phyloP scores from a whole-genome alignment of 2,888 invertebrate genomes.

The Tupiocoris notatus region DNA sequence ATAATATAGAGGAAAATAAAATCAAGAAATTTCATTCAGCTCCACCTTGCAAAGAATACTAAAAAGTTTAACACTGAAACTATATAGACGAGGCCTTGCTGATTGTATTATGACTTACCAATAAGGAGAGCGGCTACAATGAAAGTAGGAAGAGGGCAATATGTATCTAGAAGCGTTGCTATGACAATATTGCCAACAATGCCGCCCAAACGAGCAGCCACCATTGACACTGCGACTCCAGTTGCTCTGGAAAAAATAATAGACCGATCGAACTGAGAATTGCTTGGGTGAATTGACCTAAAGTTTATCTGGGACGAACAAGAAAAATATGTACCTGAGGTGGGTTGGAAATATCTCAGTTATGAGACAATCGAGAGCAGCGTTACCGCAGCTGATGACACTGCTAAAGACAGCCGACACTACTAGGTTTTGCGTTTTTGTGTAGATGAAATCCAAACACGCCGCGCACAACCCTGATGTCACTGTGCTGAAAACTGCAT shows the following conservation, averaged over 20 bases:
- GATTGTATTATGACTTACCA: constrained; percentile 53
- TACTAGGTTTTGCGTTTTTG: constrained; percentile 76
- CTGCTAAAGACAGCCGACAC: constrained; percentile 84
- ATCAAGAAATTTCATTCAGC: neutral
- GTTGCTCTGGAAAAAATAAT: constrained; percentile 77
- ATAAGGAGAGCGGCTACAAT: constrained; percentile 82
- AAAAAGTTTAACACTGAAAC: too few species aligned
- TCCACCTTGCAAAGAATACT: too few species aligned
- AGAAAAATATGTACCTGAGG: constrained; percentile 63
- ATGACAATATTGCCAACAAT: constrained; percentile 86
- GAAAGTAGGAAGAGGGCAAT: constrained; percentile 90
- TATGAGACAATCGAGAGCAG: constrained; percentile 86
- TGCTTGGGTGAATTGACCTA: too few species aligned
- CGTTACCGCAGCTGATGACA: constrained; percentile 84
- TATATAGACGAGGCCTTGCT: too few species aligned
- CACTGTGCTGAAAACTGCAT: constrained; percentile 82
- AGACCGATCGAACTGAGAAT: too few species aligned
- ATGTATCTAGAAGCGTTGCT: constrained; percentile 79
- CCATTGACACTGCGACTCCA: constrained; percentile 87
- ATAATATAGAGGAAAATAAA: constrained; percentile 1
- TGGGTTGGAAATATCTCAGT: constrained; percentile 92
- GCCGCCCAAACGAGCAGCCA: constrained; percentile 84
- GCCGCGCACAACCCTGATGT: constrained; percentile 81
- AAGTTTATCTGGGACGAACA: neutral
- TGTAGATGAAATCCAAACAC: constrained; percentile 80